Conservation (phyloP, 2,888 invertebrate species). For the Platypus cylindrus region DNA sequence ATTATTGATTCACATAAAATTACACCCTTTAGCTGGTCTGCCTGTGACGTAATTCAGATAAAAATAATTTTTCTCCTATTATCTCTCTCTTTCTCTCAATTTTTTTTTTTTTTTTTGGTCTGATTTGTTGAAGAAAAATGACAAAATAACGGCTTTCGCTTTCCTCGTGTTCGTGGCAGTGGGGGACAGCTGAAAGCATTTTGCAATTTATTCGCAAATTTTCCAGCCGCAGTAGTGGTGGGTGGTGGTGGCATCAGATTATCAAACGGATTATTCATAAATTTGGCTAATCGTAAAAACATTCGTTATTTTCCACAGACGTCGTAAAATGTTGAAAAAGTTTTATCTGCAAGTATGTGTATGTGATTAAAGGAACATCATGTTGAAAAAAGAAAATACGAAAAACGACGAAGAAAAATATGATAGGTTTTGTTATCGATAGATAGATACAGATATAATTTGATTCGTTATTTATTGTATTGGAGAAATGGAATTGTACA, state of each 20-base stretch:
- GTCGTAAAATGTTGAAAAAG: constrained; percentile 9
- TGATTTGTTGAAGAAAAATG: constrained; percentile 9
- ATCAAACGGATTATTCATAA: constrained; percentile 15
- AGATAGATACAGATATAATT: too few species aligned
- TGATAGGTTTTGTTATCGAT: background rate
- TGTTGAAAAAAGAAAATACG: constrained; percentile 4
- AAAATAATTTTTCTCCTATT: background rate
- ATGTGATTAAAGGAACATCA: constrained; percentile 5
- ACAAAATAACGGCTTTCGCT: constrained; percentile 11
- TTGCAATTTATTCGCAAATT: constrained; percentile 11
- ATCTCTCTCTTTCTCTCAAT: too few species aligned
- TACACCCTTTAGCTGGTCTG: background rate
- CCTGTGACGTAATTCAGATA: background rate
- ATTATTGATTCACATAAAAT: background rate
- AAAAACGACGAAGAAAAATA: background rate
- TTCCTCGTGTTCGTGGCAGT: constrained; percentile 2
- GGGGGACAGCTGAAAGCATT: background rate
- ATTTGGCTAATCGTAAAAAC: constrained; percentile 15
- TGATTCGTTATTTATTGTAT: too few species aligned
- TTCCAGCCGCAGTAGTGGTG: constrained; percentile 10
- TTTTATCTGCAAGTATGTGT: constrained; percentile 10
- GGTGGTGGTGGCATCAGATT: constrained; percentile 12
- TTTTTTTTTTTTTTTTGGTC: background rate
- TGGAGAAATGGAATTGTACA: too few species aligned
- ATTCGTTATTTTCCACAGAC: constrained; percentile 13